Percentiles rank a stretch among this genome's conserved stretches.
Evolutionary conservation across 2,113 vertebrate genomes (phyloP).

Genomic region (Synodontis membranacea): DNA sequence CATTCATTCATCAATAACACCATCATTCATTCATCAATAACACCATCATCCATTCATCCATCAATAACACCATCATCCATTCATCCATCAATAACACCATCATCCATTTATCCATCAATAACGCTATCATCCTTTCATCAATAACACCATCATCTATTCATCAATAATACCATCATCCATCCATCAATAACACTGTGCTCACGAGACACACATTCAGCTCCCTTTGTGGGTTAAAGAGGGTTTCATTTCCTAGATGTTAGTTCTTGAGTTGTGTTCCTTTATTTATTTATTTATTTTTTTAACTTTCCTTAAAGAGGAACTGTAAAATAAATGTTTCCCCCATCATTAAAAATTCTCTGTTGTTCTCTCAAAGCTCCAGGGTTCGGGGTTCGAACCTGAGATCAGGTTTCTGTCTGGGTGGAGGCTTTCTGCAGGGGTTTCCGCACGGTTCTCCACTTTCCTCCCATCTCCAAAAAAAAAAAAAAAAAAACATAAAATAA

Average conservation of each 20-base stretch:
- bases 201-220: not conserved
- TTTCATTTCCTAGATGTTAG: not conserved
- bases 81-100: no score
- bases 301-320: not conserved
- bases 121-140: no score
- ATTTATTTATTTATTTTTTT: no score
- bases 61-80: no score
- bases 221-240: not conserved
- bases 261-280: not conserved
- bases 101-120: no score
- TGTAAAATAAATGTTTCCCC: not conserved
- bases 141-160: no score
- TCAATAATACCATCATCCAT: no score
- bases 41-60: no score
- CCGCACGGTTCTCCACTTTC: not conserved
- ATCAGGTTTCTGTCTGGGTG: not conserved
- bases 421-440: not conserved
- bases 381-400: not conserved
- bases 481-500: not conserved
- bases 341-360: not conserved
- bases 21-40: no score
- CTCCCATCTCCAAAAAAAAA: not conserved
- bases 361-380: not conserved
- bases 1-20: no score
- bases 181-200: no score